These are phyloP conservation scores for Mobula hypostoma DNA, from an alignment of 2,113 vertebrate species.

Conservation along the genomic window DNA sequence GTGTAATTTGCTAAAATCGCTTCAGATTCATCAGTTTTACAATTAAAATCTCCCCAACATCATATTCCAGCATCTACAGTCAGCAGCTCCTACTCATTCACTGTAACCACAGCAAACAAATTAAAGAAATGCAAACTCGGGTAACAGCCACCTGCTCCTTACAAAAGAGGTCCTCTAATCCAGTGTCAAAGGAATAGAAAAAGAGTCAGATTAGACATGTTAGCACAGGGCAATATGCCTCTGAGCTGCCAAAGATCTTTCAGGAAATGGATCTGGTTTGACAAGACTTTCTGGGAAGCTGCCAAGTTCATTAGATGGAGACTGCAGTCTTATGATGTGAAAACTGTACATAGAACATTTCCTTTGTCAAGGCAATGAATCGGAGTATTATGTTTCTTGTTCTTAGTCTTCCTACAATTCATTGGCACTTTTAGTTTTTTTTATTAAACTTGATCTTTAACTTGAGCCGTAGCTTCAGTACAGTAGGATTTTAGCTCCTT, in stretches of 20 bases:
- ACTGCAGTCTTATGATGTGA: not conserved
- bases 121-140: not conserved
- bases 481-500: not conserved
- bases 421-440: not conserved
- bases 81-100: constrained; percentile 11
- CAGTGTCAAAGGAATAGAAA: not conserved
- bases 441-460: constrained; percentile 30
- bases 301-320: constrained; percentile 22
- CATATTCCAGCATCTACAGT: not conserved
- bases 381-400: not conserved
- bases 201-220: not conserved
- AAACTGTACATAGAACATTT: not conserved
- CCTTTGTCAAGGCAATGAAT: constrained; percentile 17
- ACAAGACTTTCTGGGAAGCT: not conserved
- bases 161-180: not conserved
- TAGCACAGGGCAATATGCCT: constrained; percentile 5
- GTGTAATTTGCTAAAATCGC: not conserved
- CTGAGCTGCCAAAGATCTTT: not conserved
- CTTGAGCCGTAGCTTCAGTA: not conserved
- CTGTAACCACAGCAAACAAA: constrained; percentile 34
- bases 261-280: constrained; percentile 26
- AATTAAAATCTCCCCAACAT: not conserved
- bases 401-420: not conserved
- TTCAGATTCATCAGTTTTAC: not conserved
- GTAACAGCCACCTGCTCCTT: constrained; percentile 13